These are phyloP conservation scores for Caracal caracal DNA, from an alignment of 2,113 vertebrate species.

Conservation along the genomic window DNA sequence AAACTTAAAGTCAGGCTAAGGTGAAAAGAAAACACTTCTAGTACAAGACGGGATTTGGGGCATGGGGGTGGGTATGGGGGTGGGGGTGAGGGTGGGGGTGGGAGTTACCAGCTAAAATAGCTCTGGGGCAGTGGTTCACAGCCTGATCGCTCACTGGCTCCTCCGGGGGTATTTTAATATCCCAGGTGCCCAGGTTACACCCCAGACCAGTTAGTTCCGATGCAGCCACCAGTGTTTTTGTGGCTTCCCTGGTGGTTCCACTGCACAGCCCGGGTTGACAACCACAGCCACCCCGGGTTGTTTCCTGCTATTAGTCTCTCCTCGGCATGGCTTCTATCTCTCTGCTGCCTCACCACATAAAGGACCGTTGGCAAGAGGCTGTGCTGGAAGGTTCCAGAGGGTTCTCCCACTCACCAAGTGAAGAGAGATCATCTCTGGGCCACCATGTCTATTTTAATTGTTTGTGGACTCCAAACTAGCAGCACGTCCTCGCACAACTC, in stretches of 20 bases:
- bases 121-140: background rate
- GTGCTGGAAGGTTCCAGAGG: background rate
- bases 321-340: background rate
- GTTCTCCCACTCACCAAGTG: background rate
- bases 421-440: background rate
- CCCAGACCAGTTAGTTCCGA: background rate
- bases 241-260: background rate
- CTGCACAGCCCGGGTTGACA: background rate
- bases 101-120: background rate
- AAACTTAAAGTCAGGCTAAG: background rate
- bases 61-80: background rate
- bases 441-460: background rate
- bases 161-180: background rate
- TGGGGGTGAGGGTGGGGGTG: too few relatives aligned
- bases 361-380: background rate
- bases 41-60: background rate
- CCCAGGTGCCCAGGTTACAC: background rate
- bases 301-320: background rate
- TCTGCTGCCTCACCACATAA: background rate
- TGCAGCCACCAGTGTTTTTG: background rate
- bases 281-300: too few relatives aligned
- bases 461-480: background rate
- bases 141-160: background rate
- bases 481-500: background rate
- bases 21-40: background rate